phyloP scores from a whole-genome alignment of 1,140 invertebrate species.

The Coelopa frigida region DNA sequence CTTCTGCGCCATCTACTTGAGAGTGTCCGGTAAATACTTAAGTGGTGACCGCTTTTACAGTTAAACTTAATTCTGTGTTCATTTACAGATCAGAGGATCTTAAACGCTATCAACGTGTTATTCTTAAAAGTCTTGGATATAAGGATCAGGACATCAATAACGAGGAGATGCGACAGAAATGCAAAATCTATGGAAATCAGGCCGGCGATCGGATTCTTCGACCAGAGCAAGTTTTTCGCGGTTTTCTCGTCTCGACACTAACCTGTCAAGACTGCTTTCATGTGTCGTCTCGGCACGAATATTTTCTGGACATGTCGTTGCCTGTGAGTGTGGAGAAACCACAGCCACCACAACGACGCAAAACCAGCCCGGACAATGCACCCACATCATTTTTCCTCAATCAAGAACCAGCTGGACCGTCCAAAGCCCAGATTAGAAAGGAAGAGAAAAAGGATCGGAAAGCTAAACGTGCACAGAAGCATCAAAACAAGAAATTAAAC shows the following conservation, averaged over 20 bases:
- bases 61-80: background rate
- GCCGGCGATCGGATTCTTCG: conserved; percentile 71
- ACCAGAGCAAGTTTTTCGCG: conserved; percentile 80
- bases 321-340: conserved; percentile 71
- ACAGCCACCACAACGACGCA: conserved; percentile 52
- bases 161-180: conserved; percentile 62
- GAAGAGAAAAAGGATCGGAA: conserved; percentile 58
- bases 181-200: conserved; percentile 76
- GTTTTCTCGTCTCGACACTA: conserved; percentile 80
- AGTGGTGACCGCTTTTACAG: no score
- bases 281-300: conserved; percentile 78
- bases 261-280: conserved; percentile 83
- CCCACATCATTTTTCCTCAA: conserved; percentile 29
- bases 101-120: conserved; percentile 68
- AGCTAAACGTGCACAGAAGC: conserved; percentile 33
- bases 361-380: conserved; percentile 43
- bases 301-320: conserved; percentile 89
- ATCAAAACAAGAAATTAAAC: conserved; percentile 24
- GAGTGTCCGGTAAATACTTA: conserved; percentile 64
- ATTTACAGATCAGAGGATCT: conserved; percentile 54
- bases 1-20: conserved; percentile 83
- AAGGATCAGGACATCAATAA: conserved; percentile 60
- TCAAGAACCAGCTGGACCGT: conserved; percentile 40
- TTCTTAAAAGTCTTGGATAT: conserved; percentile 63
- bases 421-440: conserved; percentile 63